Evolutionary conservation across 2,888 invertebrate genomes (phyloP), one percentile per base, ranked within the genome.

Genomic region (Xanthorhoe spadicearia): DNA sequence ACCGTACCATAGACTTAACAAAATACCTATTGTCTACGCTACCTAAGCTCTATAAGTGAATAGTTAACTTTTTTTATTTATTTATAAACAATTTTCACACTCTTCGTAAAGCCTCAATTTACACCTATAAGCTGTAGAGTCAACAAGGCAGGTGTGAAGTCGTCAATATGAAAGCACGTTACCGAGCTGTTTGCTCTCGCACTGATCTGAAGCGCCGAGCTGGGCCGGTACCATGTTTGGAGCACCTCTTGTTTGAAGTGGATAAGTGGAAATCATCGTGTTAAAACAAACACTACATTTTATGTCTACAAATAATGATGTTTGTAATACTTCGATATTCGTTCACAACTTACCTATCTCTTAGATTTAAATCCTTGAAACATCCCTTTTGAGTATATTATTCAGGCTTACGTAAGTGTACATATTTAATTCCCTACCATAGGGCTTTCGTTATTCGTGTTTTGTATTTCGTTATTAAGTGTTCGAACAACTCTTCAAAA

Each of bases 101-200:
- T 57, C 46, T 9, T 46, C 4, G 35, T 53, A 48, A 46, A 46
- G 28, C 23, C 46, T 46, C 18, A 54, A 61, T 49, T 61, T 18
- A 61, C 61, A 43, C 46, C 10, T 18, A 49, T 19, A 55, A 38
- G 55, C 50, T 50, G 6, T 28, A 17, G 28, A 51, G 38, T 62
- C 55, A 50, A 62, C 43, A 51, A 51, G 18, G 23, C 10, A 58
- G 49, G 66, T 66, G 66, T 66, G 57, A 66, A 61, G 57, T 54
- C 61, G 61, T 61, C 57, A 66, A 61, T 13, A 19, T 18, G 51
- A 23, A 17, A 56, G 56, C 56, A 55, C 49, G 55, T 38, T 43
- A 19, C 17, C 3, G 7, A 6, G 43, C 50, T 54, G 51, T 56
- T 62, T 62, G 51, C 51, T 46, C 38, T 32, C 18, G 18, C 43